phyloP scores from a whole-genome alignment of 2,113 vertebrate genomes.

The Hippocampus mohnikei region DNA sequence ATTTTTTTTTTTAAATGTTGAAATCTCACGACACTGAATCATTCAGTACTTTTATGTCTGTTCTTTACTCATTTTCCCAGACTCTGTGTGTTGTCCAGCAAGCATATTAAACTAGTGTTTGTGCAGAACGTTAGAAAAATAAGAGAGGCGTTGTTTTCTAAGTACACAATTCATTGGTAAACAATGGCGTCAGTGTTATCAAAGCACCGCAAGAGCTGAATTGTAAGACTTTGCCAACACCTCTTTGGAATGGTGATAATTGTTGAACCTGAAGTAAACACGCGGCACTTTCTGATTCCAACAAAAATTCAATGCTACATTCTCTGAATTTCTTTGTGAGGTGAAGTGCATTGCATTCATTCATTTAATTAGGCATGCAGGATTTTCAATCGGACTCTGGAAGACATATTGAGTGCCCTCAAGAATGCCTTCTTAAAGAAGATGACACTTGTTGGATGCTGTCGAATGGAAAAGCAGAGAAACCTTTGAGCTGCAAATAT shows the following conservation, averaged over 20 bases:
- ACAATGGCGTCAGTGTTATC: background rate
- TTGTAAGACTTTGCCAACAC: background rate
- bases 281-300: constrained; percentile 16
- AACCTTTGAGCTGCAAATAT: background rate
- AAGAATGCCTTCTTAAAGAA: background rate
- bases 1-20: background rate
- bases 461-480: background rate
- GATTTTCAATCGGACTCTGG: background rate
- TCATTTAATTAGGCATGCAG: constrained; percentile 12
- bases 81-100: background rate
- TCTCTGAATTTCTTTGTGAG: constrained; percentile 19
- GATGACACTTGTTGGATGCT: background rate
- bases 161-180: background rate
- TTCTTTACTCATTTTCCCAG: constrained; percentile 35
- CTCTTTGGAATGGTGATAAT: background rate
- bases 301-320: background rate
- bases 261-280: constrained; percentile 9
- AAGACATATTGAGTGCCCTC: background rate
- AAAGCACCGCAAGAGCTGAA: background rate
- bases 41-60: too few species aligned
- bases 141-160: background rate
- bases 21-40: too few species aligned
- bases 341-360: constrained; percentile 5
- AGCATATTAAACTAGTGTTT: background rate
- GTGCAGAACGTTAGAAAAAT: background rate